Evolutionary conservation across 2,113 vertebrate genomes (phyloP).

Genomic region (Nyctereutes procyonoides): DNA sequence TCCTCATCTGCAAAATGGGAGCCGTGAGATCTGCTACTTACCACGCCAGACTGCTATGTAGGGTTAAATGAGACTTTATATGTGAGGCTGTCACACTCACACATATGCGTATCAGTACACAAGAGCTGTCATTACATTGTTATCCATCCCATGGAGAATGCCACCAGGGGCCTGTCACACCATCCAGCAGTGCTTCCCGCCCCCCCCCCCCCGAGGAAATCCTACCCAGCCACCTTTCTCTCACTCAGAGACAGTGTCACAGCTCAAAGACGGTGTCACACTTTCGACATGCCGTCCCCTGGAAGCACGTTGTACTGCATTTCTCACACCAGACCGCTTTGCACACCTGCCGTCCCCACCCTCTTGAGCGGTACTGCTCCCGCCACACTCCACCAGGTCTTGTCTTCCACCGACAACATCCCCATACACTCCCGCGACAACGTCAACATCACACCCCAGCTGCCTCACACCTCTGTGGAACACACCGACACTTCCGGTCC

Average conservation of each 20-base stretch:
- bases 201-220: neutral
- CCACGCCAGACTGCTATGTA: neutral
- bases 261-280: neutral
- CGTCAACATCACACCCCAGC: neutral
- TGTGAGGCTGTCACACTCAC: too few species aligned
- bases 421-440: accelerated
- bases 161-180: neutral
- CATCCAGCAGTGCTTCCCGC: neutral
- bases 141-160: neutral
- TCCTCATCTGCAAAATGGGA: neutral
- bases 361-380: accelerated
- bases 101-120: neutral
- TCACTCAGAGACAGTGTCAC: neutral
- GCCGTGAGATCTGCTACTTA: neutral
- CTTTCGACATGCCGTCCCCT: neutral
- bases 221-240: neutral
- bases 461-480: neutral
- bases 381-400: neutral
- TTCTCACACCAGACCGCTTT: neutral
- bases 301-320: neutral
- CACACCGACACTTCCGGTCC: accelerated
- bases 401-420: neutral
- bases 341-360: accelerated
- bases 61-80: neutral
- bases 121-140: accelerated